phyloP scores from a whole-genome alignment of 2,888 invertebrate species.

The Hypsopygia costalis region DNA sequence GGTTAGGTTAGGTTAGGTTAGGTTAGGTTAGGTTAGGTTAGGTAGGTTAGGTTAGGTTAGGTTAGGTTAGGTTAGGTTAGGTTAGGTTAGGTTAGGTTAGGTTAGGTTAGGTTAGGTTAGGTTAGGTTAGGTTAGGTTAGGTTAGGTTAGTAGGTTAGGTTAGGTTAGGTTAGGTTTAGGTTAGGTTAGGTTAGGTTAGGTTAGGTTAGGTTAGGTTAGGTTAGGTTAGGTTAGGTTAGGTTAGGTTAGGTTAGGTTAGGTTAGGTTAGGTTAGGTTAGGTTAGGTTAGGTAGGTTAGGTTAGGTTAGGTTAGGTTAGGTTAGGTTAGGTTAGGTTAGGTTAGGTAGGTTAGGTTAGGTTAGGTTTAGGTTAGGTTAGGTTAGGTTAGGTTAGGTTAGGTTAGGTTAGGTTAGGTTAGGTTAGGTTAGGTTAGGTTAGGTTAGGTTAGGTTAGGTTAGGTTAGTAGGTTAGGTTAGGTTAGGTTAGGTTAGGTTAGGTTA shows the following conservation, averaged over 20 bases:
- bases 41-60: constrained; percentile 11
- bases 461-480: constrained; percentile 17
- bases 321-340: constrained; percentile 17
- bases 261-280: neutral
- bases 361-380: constrained; percentile 8
- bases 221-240: constrained; percentile 13
- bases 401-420: constrained; percentile 7
- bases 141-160: constrained; percentile 10
- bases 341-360: constrained; percentile 12
- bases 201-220: constrained; percentile 12
- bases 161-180: constrained; percentile 11
- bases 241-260: constrained; percentile 18
- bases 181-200: constrained; percentile 13
- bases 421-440: constrained; percentile 14
- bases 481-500: constrained; percentile 19
- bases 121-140: constrained; percentile 11
- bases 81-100: constrained; percentile 18
- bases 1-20: constrained; percentile 11
- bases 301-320: constrained; percentile 17
- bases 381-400: constrained; percentile 9
- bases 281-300: constrained; percentile 8
- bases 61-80: constrained; percentile 12
- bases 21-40: constrained; percentile 14
- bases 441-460: constrained; percentile 14
- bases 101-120: constrained; percentile 20